Conservation (phyloP, 37 sponge, comb jelly and placozoan genomes). For the Corticium candelabrum region DNA sequence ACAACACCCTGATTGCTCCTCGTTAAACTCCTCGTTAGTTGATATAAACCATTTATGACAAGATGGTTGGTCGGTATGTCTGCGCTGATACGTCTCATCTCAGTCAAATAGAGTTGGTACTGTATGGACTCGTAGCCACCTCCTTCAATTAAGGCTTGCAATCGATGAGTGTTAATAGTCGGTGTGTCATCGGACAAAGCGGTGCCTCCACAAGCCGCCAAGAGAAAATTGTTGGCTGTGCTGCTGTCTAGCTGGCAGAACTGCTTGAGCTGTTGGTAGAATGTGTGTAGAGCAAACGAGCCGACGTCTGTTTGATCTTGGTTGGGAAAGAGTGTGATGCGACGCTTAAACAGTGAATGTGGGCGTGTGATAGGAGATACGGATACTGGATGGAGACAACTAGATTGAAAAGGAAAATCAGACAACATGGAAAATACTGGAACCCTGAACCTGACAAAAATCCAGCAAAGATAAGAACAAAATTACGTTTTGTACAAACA, state of each 20-base stretch:
- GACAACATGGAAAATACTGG: no score
- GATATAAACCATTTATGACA: not conserved
- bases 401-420: no score
- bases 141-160: not conserved
- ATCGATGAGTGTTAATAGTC: no score
- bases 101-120: not conserved
- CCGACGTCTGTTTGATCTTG: not conserved
- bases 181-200: no score
- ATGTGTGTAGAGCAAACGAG: not conserved
- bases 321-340: not conserved
- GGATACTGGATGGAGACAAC: no score
- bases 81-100: not conserved
- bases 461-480: no score
- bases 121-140: not conserved
- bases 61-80: not conserved
- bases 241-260: not conserved
- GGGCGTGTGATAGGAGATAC: not conserved
- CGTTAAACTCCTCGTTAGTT: not conserved
- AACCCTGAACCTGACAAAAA: no score
- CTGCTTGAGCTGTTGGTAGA: not conserved
- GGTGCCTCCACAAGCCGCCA: no score
- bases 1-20: not conserved
- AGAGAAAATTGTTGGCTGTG: no score
- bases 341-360: not conserved
- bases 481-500: not conserved